phyloP scores from a whole-genome alignment of 2,797 vertebrate genomes.

The Liparis tanakae region DNA sequence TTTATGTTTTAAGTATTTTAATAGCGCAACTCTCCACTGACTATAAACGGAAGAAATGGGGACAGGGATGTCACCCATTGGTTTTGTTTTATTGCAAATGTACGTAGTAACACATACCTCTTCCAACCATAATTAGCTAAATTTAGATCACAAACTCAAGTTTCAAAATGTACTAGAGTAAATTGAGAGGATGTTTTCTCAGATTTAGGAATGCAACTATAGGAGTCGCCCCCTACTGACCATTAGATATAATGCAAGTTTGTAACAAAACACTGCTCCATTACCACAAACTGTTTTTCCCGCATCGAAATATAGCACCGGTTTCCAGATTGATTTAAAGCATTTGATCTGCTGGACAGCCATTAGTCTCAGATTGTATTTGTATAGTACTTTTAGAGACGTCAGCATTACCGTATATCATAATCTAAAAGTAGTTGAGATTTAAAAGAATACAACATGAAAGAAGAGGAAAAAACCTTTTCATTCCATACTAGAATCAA shows the following conservation, averaged over 20 bases:
- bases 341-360: constrained; percentile 10
- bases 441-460: background rate
- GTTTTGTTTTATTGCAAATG: background rate
- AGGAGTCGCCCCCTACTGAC: too few species aligned
- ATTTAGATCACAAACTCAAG: too few species aligned
- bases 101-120: background rate
- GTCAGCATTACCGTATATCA: constrained; percentile 3
- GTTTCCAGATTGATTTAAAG: constrained; percentile 27
- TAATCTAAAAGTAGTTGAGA: constrained; percentile 6
- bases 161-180: too few species aligned
- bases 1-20: constrained; percentile 22
- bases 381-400: constrained; percentile 1
- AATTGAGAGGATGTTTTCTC: too few species aligned
- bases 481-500: constrained; percentile 44
- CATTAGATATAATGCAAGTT: too few species aligned
- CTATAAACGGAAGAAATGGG: background rate
- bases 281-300: constrained; percentile 1
- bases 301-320: background rate
- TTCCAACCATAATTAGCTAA: too few species aligned
- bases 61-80: background rate
- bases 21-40: background rate
- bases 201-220: too few species aligned
- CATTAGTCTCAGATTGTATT: constrained; percentile 26
- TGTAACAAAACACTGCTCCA: background rate
- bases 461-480: constrained; percentile 25